Conservation (phyloP, 1,140 invertebrate species). For the Portunus trituberculatus region DNA sequence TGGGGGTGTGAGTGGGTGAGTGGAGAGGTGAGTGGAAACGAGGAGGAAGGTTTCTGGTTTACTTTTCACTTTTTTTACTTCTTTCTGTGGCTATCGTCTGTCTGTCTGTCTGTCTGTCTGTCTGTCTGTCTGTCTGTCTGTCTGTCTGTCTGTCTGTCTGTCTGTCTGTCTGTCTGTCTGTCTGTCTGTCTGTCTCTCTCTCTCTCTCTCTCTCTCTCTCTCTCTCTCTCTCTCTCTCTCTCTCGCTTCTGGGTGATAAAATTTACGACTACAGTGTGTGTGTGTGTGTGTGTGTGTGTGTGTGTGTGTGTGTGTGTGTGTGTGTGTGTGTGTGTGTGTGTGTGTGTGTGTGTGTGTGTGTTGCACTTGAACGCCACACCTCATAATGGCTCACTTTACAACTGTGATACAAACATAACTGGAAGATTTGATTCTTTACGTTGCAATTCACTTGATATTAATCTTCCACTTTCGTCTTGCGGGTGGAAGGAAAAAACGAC, state of each 20-base stretch:
- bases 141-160: neutral
- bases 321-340: constrained; percentile 6
- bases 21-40: no score
- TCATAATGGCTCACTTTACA: neutral
- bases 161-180: neutral
- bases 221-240: neutral
- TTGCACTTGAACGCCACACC: neutral
- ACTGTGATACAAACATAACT: neutral
- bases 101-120: neutral
- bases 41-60: no score
- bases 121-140: neutral
- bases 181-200: neutral
- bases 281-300: neutral
- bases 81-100: no score
- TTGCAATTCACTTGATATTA: no score
- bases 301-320: neutral
- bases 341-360: neutral
- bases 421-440: no score
- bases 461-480: no score
- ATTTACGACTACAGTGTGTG: no score
- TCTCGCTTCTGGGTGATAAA: neutral
- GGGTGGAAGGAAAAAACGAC: no score
- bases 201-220: neutral
- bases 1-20: no score
- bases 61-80: no score